Evolutionary conservation across 2,797 vertebrate genomes (phyloP).

Genomic region (Pangasius mekongensis): DNA sequence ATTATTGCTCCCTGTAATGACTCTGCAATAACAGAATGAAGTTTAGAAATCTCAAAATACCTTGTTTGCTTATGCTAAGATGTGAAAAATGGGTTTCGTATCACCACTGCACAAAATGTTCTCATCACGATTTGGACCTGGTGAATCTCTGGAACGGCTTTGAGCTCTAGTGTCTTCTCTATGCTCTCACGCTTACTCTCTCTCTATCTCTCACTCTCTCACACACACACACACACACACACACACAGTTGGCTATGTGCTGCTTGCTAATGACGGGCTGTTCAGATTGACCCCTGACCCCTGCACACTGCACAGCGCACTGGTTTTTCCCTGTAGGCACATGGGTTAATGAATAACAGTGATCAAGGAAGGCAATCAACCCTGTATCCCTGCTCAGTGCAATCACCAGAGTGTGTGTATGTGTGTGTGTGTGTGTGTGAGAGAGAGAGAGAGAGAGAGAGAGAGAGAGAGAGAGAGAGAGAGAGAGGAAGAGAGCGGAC

Average conservation of each 20-base stretch:
- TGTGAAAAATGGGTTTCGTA: neutral
- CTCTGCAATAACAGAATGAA: conserved; percentile 10
- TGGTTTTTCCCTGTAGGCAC: conserved; percentile 31
- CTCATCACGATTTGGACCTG: neutral
- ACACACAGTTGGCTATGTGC: neutral
- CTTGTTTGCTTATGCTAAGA: neutral
- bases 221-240: neutral
- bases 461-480: neutral
- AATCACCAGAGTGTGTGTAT: conserved; percentile 37
- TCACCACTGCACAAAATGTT: neutral
- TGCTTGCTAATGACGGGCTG: conserved; percentile 47
- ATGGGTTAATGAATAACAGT: conserved; percentile 56
- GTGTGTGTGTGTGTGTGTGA: conserved; percentile 60
- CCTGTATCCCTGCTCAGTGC: conserved; percentile 24
- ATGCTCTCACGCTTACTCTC: neutral
- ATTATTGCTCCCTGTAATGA: neutral
- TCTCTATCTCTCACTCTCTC: neutral
- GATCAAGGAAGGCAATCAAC: conserved; percentile 49
- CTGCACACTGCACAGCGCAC: conserved; percentile 30
- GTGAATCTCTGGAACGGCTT: conserved; percentile 43
- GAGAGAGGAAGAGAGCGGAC: neutral
- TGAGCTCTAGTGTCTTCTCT: conserved; percentile 56
- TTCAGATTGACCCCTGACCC: conserved; percentile 45
- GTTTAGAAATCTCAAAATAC: neutral
- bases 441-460: conserved; percentile 56